phyloP scores from a whole-genome alignment of 2,113 vertebrate species.

The Pelmatolapia mariae region DNA sequence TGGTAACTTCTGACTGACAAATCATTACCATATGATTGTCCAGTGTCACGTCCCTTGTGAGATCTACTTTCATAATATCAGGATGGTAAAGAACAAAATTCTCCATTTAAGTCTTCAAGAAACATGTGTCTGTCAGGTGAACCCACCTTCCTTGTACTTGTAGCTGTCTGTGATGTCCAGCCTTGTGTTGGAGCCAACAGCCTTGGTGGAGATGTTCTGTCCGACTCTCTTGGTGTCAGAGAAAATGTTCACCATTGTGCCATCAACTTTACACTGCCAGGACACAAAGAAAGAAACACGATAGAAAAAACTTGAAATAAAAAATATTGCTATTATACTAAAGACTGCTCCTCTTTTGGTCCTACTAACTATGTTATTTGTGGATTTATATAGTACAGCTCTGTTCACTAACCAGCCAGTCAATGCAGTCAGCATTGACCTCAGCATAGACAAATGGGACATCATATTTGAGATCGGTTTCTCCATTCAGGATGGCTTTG shows the following conservation, averaged over 20 bases:
- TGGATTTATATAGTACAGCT: background rate
- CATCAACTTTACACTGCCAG: constrained; percentile 34
- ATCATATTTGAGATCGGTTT: constrained; percentile 62
- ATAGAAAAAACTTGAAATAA: background rate
- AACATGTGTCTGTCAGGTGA: background rate
- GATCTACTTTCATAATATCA: background rate
- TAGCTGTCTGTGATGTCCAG: constrained; percentile 77
- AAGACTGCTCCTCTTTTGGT: background rate
- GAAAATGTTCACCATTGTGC: background rate
- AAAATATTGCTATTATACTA: background rate
- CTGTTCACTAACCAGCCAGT: constrained; percentile 70
- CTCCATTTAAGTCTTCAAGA: background rate
- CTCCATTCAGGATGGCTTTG: constrained; percentile 75
- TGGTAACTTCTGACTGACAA: background rate
- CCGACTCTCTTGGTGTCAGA: constrained; percentile 35
- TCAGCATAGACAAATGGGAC: constrained; percentile 61
- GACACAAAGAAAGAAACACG: background rate
- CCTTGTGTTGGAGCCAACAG: constrained; percentile 65
- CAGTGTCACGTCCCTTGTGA: background rate
- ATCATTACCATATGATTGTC: background rate
- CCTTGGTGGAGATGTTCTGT: constrained; percentile 81
- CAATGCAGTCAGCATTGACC: constrained; percentile 75
- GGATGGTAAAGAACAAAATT: background rate
- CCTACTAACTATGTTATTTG: background rate
- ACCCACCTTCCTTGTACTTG: constrained; percentile 80